These are phyloP conservation scores for Ciconia boyciana DNA, from an alignment of 2,113 vertebrate genomes.

Conservation along the genomic window DNA sequence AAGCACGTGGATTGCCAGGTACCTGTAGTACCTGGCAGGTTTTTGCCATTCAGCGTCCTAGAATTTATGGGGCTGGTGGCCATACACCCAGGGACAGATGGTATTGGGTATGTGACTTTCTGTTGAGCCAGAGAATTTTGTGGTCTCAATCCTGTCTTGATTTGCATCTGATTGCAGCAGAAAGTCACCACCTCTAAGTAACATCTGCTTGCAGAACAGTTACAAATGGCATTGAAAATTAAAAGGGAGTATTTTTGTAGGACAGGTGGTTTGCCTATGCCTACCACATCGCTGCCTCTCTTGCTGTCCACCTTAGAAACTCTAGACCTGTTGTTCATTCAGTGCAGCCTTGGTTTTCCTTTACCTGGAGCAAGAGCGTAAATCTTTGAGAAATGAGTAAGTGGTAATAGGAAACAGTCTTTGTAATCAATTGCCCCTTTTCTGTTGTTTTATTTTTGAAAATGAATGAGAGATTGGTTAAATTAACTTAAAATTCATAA, in stretches of 20 bases:
- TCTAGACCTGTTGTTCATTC: not conserved
- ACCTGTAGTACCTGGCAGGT: not conserved
- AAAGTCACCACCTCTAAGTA: not conserved
- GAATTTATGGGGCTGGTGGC: not conserved
- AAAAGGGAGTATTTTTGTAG: not conserved
- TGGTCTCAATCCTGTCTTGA: not conserved
- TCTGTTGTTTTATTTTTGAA: not conserved
- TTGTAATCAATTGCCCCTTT: not conserved
- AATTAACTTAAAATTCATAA: not conserved
- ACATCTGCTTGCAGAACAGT: not conserved
- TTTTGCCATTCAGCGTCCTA: not conserved
- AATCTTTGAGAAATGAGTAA: not conserved
- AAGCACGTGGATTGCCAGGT: not conserved
- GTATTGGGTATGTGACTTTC: not conserved
- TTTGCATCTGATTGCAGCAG: not conserved
- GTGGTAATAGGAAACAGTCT: not conserved
- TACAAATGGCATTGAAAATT: not conserved
- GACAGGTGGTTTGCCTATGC: not conserved
- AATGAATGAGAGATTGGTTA: not conserved
- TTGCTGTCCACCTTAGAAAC: not conserved
- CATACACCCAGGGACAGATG: accelerated
- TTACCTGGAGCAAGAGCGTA: not conserved
- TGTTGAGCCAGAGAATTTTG: not conserved
- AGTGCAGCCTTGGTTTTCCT: not conserved
- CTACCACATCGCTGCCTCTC: not conserved